Percentiles rank a stretch among this genome's conserved stretches.
These are phyloP conservation scores for Chionis minor DNA, from an alignment of 2,113 vertebrate species.

Conservation along the genomic window DNA sequence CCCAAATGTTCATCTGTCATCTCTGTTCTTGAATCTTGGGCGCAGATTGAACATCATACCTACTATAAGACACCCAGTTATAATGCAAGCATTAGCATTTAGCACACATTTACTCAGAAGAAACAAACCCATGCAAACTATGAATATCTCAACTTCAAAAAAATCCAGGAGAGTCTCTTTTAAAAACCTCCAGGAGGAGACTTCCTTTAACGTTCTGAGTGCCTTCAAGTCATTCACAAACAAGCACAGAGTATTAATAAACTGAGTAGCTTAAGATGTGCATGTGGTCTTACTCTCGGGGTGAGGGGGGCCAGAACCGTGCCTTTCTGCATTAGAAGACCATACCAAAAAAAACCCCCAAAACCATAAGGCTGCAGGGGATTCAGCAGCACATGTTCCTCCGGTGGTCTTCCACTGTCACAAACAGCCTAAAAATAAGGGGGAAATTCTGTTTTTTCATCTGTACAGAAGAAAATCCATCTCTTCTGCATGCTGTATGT, in stretches of 20 bases:
- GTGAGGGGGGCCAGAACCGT: not conserved
- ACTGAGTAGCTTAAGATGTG: not conserved
- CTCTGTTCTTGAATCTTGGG: not conserved
- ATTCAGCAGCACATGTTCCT: not conserved
- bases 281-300: not conserved
- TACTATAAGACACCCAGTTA: not conserved
- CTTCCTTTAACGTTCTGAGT: not conserved
- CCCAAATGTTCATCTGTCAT: not conserved
- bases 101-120: not conserved
- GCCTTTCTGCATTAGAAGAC: not conserved
- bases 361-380: not conserved
- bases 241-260: not conserved
- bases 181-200: slow-evolving; percentile 14
- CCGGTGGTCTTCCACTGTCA: not conserved
- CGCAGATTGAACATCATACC: not conserved
- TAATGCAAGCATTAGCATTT: slow-evolving; percentile 16
- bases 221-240: slow-evolving; percentile 28
- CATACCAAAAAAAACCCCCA: not conserved
- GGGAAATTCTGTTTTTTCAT: not conserved
- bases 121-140: slow-evolving; percentile 18
- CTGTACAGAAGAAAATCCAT: not conserved
- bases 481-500: not conserved
- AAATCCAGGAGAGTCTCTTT: not conserved
- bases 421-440: not conserved
- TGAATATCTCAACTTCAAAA: slow-evolving; percentile 28